Evolutionary conservation across 2,113 vertebrate species (phyloP).

Genomic region (Nothoprocta perdicaria): DNA sequence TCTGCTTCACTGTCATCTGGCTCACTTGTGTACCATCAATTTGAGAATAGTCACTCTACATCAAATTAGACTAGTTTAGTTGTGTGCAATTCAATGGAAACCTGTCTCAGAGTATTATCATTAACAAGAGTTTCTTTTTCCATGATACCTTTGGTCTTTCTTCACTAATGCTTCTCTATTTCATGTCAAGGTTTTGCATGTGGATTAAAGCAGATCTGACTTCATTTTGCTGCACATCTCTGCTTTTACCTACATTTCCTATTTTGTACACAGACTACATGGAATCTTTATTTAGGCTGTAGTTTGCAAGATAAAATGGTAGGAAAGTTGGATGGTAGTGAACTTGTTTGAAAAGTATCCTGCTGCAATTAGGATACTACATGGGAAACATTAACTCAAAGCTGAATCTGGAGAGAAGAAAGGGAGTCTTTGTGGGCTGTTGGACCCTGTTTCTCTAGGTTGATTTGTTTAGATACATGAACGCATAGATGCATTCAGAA

Average conservation of each 20-base stretch:
- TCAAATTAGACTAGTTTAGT: neutral
- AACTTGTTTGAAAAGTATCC: neutral
- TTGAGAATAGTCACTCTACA: neutral
- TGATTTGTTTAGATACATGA: neutral
- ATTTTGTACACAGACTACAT: neutral
- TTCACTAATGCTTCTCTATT: neutral
- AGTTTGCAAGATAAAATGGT: neutral
- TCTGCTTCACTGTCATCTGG: neutral
- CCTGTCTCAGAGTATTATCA: neutral
- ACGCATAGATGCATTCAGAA: neutral
- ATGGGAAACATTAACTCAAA: neutral
- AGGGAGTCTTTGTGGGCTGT: neutral
- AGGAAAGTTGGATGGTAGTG: neutral
- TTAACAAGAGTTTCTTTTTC: neutral
- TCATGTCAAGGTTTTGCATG: neutral
- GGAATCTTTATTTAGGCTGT: neutral
- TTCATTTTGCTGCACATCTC: neutral
- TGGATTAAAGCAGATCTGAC: neutral
- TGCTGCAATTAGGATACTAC: fast-evolving
- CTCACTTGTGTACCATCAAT: neutral
- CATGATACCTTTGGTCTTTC: neutral
- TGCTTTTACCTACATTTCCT: neutral
- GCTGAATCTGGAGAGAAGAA: neutral
- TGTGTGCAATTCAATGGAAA: fast-evolving
- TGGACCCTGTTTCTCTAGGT: neutral